Evolutionary conservation across 2,797 vertebrate species (phyloP).

Genomic region (Artibeus lituratus): DNA sequence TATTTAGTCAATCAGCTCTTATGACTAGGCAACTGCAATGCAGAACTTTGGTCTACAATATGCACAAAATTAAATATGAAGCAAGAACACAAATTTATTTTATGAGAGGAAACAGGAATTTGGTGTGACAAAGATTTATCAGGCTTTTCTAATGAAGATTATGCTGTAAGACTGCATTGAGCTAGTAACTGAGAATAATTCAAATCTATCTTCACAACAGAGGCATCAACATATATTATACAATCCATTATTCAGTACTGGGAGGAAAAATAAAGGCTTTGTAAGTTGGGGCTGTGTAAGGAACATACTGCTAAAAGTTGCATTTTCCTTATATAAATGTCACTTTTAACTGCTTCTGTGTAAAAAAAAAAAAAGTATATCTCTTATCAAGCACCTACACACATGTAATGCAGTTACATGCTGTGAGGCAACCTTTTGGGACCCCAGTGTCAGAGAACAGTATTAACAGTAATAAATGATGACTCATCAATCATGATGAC

Average conservation of each 20-base stretch:
- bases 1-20: conserved; percentile 16
- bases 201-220: conserved; percentile 18
- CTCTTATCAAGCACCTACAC: neutral
- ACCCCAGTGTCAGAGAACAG: neutral
- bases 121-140: neutral
- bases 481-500: neutral
- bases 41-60: neutral
- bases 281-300: neutral
- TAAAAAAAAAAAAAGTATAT: neutral
- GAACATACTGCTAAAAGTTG: neutral
- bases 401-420: neutral
- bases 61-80: conserved; percentile 35
- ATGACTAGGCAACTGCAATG: conserved; percentile 43
- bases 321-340: neutral
- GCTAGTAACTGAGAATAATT: conserved; percentile 6
- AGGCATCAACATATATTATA: neutral
- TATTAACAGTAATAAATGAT: neutral
- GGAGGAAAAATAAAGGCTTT: neutral
- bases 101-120: conserved; percentile 37
- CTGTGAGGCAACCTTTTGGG: neutral
- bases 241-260: neutral
- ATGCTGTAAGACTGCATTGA: conserved; percentile 3
- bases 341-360: neutral
- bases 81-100: neutral
- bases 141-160: conserved; percentile 32